A percentile compares a stretch with the other conserved stretches of the same genome.
phyloP scores from a whole-genome alignment of 2,888 invertebrate genomes.

The Cordilura impudica region DNA sequence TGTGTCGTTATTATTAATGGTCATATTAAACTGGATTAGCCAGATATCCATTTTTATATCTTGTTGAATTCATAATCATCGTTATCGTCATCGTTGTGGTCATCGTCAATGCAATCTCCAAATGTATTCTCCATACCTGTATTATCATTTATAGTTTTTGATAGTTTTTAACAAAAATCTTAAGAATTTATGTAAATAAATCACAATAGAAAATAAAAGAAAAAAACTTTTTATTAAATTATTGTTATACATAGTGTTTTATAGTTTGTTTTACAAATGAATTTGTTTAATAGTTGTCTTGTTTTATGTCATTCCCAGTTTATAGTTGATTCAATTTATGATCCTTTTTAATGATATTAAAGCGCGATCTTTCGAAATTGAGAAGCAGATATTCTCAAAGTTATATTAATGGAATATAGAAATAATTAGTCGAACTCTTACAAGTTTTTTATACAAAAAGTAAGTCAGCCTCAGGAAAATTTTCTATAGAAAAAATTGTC shows the following conservation, averaged over 20 bases:
- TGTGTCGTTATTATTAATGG: slow-evolving; percentile 69
- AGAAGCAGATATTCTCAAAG: too few species aligned
- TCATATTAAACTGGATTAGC: slow-evolving; percentile 69
- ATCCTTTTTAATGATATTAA: not conserved
- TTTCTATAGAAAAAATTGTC: too few species aligned
- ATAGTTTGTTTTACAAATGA: not conserved
- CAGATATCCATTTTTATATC: slow-evolving; percentile 40
- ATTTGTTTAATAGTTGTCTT: not conserved
- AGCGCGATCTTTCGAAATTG: not conserved
- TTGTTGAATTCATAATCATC: slow-evolving; percentile 54
- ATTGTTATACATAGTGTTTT: slow-evolving; percentile 24
- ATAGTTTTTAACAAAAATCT: slow-evolving; percentile 21
- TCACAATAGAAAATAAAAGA: slow-evolving; percentile 31
- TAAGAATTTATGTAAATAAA: slow-evolving; percentile 59
- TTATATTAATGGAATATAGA: too few species aligned
- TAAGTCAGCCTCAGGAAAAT: too few species aligned
- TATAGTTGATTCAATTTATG: not conserved
- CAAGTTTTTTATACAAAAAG: too few species aligned
- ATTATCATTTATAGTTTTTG: slow-evolving; percentile 39
- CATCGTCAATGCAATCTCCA: slow-evolving; percentile 25
- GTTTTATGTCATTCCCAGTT: not conserved
- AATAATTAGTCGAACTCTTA: too few species aligned
- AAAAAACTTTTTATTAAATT: slow-evolving; percentile 25
- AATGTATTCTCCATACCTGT: not conserved
- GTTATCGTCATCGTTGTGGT: slow-evolving; percentile 42